Conservation (phyloP, 2,797 vertebrate genomes). For the Heteromormyrus szaboi region DNA sequence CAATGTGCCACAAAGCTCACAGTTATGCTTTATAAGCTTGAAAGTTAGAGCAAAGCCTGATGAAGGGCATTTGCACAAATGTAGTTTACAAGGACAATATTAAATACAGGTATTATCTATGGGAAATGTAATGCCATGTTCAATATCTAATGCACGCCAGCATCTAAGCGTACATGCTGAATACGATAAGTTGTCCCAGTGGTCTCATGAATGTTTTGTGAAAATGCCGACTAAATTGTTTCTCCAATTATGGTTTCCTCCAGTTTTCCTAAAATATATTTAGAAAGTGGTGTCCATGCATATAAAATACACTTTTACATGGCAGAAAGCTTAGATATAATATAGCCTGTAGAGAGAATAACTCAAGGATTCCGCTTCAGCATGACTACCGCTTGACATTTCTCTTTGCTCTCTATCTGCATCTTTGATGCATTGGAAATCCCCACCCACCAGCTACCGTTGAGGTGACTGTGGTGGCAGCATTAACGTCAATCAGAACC, state of each 20-base stretch:
- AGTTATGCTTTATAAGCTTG: neutral
- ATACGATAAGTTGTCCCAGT: neutral
- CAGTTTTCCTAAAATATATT: neutral
- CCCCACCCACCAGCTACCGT: neutral
- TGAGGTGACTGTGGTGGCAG: constrained; percentile 12
- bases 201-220: neutral
- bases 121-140: neutral
- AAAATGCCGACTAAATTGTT: neutral
- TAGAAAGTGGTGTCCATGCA: neutral
- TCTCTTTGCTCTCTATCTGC: neutral
- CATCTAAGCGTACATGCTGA: neutral
- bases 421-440: constrained; percentile 11
- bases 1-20: neutral
- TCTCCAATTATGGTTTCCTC: neutral
- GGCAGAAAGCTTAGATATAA: neutral
- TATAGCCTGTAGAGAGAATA: neutral
- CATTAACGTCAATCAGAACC: neutral
- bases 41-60: neutral
- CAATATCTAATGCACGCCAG: neutral
- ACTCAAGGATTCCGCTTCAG: neutral
- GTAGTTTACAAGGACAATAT: neutral
- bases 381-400: neutral
- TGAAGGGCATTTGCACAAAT: neutral
- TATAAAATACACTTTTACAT: neutral
- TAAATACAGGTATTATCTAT: neutral